These are phyloP conservation scores for Pocillopora grandis DNA, from an alignment of 92 coral and sea anemone species.

Conservation along the genomic window DNA sequence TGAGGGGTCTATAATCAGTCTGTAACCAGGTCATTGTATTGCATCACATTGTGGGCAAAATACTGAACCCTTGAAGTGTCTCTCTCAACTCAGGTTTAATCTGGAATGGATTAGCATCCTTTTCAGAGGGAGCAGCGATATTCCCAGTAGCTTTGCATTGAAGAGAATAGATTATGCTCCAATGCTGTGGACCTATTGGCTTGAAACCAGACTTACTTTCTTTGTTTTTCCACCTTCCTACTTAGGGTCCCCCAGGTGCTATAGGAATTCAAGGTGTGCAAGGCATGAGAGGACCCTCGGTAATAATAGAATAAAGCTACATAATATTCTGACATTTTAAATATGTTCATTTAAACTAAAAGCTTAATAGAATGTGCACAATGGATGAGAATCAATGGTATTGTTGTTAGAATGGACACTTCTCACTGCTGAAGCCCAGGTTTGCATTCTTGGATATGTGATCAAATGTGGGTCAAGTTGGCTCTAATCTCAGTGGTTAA, in stretches of 20 bases:
- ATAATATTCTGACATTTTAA: not conserved
- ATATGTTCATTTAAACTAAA: not conserved
- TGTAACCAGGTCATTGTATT: not conserved
- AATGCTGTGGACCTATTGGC: not conserved
- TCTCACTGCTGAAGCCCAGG: too few relatives aligned
- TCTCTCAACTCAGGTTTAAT: not conserved
- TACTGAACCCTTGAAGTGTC: not conserved
- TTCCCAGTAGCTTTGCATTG: not conserved
- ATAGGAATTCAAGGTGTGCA: conserved; percentile 91
- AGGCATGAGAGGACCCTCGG: conserved; percentile 93
- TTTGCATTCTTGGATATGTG: too few relatives aligned
- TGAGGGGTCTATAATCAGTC: not conserved
- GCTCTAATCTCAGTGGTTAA: too few relatives aligned
- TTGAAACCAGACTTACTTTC: not conserved
- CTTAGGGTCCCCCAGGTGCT: conserved; percentile 91
- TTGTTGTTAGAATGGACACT: too few relatives aligned
- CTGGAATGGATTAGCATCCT: not conserved
- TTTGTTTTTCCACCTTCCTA: not conserved
- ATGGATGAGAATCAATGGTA: too few relatives aligned
- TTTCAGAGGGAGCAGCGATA: not conserved
- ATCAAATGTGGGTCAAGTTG: too few relatives aligned
- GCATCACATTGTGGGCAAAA: not conserved
- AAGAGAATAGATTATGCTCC: not conserved
- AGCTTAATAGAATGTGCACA: too few relatives aligned
- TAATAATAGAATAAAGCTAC: conserved; percentile 28